phyloP scores from a whole-genome alignment of 2,113 vertebrate species.

The Edolisoma coerulescens region DNA sequence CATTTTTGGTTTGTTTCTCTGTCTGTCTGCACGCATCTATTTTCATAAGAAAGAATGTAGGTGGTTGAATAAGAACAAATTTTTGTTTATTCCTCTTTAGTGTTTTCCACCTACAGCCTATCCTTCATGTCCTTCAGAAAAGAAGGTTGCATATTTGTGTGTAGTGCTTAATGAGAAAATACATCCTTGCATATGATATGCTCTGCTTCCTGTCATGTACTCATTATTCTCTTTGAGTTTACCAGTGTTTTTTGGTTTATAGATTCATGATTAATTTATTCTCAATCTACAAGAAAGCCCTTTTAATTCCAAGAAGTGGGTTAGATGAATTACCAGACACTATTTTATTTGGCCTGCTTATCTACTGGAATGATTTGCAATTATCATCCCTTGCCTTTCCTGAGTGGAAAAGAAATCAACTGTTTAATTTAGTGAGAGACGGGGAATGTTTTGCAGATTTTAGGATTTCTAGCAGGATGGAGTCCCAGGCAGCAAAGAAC shows the following conservation, averaged over 20 bases:
- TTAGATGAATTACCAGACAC: slow-evolving; percentile 33
- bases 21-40: not conserved
- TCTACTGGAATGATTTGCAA: slow-evolving; percentile 16
- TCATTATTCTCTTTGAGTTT: slow-evolving; percentile 58
- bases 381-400: not conserved
- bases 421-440: not conserved
- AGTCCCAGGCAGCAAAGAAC: not conserved
- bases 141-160: slow-evolving; percentile 54
- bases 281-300: slow-evolving; percentile 43
- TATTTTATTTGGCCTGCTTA: slow-evolving; percentile 26
- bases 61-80: slow-evolving; percentile 1
- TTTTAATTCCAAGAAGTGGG: slow-evolving; percentile 61
- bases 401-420: not conserved
- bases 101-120: slow-evolving; percentile 17
- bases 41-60: not conserved
- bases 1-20: not conserved
- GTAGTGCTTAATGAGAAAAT: slow-evolving; percentile 55
- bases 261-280: slow-evolving; percentile 64
- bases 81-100: slow-evolving; percentile 19
- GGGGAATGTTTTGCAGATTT: not conserved
- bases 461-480: not conserved
- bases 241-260: slow-evolving; percentile 47
- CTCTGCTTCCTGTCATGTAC: slow-evolving; percentile 56
- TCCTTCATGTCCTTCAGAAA: slow-evolving; percentile 18
- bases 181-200: slow-evolving; percentile 51